phyloP scores from a whole-genome alignment of 2,113 vertebrate genomes.

The Tupaia chinensis region DNA sequence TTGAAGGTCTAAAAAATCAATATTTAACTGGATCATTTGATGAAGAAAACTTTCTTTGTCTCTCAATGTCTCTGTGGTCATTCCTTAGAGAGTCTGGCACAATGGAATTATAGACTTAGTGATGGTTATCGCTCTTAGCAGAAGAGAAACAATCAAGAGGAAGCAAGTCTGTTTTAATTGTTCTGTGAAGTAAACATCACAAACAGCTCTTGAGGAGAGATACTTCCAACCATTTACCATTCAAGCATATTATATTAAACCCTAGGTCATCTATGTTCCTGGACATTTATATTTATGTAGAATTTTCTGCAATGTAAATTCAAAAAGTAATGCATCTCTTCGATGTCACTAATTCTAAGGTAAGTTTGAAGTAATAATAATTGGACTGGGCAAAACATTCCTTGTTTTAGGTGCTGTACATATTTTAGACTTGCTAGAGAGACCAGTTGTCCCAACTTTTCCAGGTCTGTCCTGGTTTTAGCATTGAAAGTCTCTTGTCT shows the following conservation, averaged over 20 bases:
- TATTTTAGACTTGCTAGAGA: background rate
- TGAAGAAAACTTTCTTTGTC: background rate
- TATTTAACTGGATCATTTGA: background rate
- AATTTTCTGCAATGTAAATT: conserved; percentile 56
- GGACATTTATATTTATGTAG: conserved; percentile 63
- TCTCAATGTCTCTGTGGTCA: conserved; percentile 57
- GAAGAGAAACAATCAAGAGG: conserved; percentile 60
- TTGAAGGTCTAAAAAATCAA: background rate
- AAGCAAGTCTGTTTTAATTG: conserved; percentile 71
- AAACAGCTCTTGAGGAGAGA: conserved; percentile 24
- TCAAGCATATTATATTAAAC: conserved; percentile 64
- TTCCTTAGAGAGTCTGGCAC: conserved; percentile 46
- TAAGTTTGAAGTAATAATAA: background rate
- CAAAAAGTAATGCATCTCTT: conserved; percentile 51
- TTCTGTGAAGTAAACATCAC: conserved; percentile 64
- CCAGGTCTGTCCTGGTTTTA: background rate
- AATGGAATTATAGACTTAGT: conserved; percentile 33
- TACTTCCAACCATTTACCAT: background rate
- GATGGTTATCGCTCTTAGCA: conserved; percentile 67
- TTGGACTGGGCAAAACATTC: background rate
- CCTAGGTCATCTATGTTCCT: conserved; percentile 70
- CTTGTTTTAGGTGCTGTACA: background rate
- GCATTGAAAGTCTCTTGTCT: background rate
- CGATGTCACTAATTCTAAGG: background rate
- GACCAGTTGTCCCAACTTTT: background rate